A percentile compares a stretch with the other conserved stretches of the same genome.
phyloP scores from a whole-genome alignment of 2,113 vertebrate species.

The Grantiella picta region DNA sequence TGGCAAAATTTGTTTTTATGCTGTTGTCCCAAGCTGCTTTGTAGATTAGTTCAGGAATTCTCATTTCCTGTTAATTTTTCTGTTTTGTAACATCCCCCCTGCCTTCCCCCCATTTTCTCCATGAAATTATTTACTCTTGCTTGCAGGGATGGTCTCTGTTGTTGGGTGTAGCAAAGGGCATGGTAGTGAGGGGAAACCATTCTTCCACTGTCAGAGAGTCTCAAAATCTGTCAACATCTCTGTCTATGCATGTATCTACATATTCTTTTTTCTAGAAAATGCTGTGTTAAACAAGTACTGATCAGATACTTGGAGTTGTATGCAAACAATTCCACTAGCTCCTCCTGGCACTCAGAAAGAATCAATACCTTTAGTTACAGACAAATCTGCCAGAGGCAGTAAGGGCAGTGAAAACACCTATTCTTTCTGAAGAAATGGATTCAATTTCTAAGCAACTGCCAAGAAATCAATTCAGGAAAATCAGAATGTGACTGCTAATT shows the following conservation, averaged over 20 bases:
- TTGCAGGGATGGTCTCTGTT: background rate
- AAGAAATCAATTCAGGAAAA: slow-evolving; percentile 10
- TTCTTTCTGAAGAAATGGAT: slow-evolving; percentile 15
- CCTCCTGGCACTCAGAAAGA: background rate
- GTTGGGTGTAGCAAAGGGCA: background rate
- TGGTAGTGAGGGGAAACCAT: background rate
- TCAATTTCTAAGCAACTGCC: slow-evolving; percentile 3
- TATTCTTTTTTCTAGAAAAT: background rate
- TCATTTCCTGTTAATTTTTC: background rate
- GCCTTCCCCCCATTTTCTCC: background rate
- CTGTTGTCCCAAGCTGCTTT: background rate
- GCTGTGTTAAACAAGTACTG: background rate
- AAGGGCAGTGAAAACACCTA: background rate
- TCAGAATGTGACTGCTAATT: background rate
- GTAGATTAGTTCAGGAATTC: background rate
- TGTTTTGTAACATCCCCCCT: accelerated
- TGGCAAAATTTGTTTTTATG: background rate
- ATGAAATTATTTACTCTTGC: background rate
- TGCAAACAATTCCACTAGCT: background rate
- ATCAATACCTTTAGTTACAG: slow-evolving; percentile 12
- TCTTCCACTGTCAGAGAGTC: background rate
- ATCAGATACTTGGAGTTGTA: background rate
- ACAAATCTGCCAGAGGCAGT: background rate
- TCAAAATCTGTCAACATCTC: background rate
- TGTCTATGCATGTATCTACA: background rate